A percentile compares a stretch with the other conserved stretches of the same genome.
Conservation (phyloP, 2,797 vertebrate genomes). For the Chromobotia macracanthus region DNA sequence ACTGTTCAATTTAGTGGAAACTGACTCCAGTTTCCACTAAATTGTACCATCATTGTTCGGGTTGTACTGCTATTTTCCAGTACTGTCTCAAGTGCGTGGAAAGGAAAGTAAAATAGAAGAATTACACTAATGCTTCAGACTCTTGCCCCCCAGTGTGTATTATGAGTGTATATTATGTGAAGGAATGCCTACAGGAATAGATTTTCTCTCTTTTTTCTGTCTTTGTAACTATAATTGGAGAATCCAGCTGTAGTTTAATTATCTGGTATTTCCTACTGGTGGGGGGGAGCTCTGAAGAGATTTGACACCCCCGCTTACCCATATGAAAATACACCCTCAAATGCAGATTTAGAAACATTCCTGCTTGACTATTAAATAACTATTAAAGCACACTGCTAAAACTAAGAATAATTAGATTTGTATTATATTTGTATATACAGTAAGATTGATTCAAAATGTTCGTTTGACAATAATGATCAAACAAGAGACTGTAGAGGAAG, state of each 20-base stretch:
- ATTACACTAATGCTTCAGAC: neutral
- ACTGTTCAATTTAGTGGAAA: no score
- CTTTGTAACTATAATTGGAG: constrained; percentile 72
- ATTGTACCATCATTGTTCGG: neutral
- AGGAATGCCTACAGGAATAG: neutral
- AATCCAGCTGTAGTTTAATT: constrained; percentile 73
- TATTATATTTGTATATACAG: no score
- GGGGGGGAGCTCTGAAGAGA: constrained; percentile 13
- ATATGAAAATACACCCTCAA: constrained; percentile 42
- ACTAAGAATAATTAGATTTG: no score
- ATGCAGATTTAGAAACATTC: neutral
- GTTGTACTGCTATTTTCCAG: neutral
- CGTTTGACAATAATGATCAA: neutral
- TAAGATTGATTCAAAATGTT: no score
- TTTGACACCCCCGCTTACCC: constrained; percentile 26
- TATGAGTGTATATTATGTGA: neutral
- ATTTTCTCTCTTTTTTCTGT: neutral
- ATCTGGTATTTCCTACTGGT: constrained; percentile 76
- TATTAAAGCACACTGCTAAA: no score
- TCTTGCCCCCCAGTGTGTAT: neutral
- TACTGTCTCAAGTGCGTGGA: no score
- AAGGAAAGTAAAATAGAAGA: no score
- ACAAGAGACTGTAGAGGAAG: neutral
- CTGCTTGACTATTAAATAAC: neutral
- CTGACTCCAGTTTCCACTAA: neutral